Evolutionary conservation across 2,113 vertebrate genomes (phyloP).

Genomic region (Scomber japonicus): DNA sequence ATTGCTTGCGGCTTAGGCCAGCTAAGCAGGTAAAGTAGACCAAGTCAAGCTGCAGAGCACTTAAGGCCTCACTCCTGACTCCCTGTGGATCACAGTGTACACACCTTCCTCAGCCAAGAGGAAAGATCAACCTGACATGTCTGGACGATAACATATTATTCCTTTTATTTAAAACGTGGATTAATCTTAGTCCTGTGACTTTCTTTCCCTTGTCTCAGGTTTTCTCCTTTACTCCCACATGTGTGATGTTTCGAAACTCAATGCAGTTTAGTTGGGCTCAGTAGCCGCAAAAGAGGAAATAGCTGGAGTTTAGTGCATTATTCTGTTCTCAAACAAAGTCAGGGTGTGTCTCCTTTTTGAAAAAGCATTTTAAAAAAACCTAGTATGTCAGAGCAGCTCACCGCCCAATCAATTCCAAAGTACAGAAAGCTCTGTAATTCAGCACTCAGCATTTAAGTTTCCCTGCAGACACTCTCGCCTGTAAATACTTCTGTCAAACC

Average conservation of each 20-base stretch:
- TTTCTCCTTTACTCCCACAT: too few relatives aligned
- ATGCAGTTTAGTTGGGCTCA: not conserved
- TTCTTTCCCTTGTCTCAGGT: not conserved
- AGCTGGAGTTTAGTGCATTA: not conserved
- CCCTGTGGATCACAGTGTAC: slow-evolving; percentile 65
- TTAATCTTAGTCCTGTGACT: not conserved
- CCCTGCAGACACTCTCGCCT: slow-evolving; percentile 2
- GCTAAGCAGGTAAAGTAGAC: slow-evolving; percentile 80
- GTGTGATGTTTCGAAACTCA: too few relatives aligned
- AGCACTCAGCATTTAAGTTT: slow-evolving; percentile 16
- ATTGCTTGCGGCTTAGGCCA: slow-evolving; percentile 59
- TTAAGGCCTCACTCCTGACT: slow-evolving; percentile 62
- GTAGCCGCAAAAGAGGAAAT: not conserved
- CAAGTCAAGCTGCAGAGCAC: slow-evolving; percentile 50
- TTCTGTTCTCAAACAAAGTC: not conserved
- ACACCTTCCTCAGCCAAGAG: slow-evolving; percentile 35
- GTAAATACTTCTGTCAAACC: slow-evolving; percentile 28
- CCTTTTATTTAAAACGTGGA: not conserved
- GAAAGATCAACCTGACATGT: slow-evolving; percentile 51
- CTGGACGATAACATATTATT: slow-evolving; percentile 7
- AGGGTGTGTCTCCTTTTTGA: not conserved
- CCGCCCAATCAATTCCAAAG: not conserved
- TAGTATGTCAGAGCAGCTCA: slow-evolving; percentile 1
- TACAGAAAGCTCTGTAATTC: slow-evolving; percentile 4
- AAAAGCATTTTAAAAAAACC: slow-evolving; percentile 2